Conservation (phyloP, 2,797 vertebrate genomes). For the Erpetoichthys calabaricus region DNA sequence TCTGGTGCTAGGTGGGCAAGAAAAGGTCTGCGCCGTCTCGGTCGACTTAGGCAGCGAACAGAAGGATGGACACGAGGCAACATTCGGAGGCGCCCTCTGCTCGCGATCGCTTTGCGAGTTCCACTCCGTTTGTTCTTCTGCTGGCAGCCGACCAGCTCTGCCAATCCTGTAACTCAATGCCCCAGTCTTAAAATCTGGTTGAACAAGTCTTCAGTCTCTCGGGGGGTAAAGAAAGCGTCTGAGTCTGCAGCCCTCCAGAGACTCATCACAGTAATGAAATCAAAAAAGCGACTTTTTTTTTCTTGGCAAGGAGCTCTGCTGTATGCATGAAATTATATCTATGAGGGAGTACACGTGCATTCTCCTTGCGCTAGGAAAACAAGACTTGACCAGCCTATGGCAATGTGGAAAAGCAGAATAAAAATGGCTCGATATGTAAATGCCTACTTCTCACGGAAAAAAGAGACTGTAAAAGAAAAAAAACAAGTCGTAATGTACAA, state of each 20-base stretch:
- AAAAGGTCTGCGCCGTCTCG: conserved; percentile 22
- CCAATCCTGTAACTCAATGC: conserved; percentile 1
- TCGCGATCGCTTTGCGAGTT: background rate
- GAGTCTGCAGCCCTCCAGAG: background rate
- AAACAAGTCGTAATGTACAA: too few species aligned
- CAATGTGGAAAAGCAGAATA: too few species aligned
- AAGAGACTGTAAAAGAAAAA: too few species aligned
- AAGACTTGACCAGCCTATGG: too few species aligned
- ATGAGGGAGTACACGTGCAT: too few species aligned
- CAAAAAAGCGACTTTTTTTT: background rate
- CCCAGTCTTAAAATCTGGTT: conserved; percentile 1
- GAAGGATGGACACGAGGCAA: conserved; percentile 34
- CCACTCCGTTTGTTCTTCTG: conserved; percentile 1
- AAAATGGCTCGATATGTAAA: too few species aligned
- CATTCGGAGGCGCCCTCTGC: background rate
- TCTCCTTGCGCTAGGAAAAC: too few species aligned
- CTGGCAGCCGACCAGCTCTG: conserved; percentile 1
- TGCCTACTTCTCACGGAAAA: too few species aligned
- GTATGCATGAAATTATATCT: background rate
- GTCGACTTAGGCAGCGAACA: conserved; percentile 39
- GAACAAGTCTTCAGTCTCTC: conserved; percentile 2
- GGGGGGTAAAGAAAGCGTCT: background rate
- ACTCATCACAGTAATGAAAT: conserved; percentile 1
- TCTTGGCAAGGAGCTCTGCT: conserved; percentile 1
- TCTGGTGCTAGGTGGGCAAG: conserved; percentile 70